Evolutionary conservation across 2,113 vertebrate species (phyloP), one percentile per base, ranked within the genome.

Genomic region (Corvus moneduloides): DNA sequence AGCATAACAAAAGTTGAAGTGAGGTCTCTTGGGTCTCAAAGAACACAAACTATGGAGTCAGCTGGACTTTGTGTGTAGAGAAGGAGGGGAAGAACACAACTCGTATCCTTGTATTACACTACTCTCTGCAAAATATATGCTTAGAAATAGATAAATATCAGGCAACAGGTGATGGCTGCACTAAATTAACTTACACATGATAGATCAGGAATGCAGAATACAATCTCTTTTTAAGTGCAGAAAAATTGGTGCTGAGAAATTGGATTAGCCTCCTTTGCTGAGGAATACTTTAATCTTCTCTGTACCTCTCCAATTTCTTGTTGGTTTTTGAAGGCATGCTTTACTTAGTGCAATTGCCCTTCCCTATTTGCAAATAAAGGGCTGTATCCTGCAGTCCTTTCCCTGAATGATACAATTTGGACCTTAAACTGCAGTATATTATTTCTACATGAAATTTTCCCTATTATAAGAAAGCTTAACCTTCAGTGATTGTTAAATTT

Each of bases 291-390:
- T 93, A 95, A 91, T 95, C 80, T 87, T 58, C 89, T 43, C 92
- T 48, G 27, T 43, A 64, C 49, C 49, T 86, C 67, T 88, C 81
- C 82, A 84, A 62, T 86, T 86, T 94, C 95, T 76, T 82, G 55
- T 80, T 64, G 48, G 66, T 84, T 89, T 96, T 87, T 49, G 41
- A 91, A 92, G 90, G 58, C 14, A 52, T 0, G 0, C 44, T 93
- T 90, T 92, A 27, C 76, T 90, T 61, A 89, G 41, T 22, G 5
- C n/a, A 66, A 78, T 68, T 22, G 37, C 83, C 90, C 86, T 92
- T 92, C 93, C 94, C 88, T 84, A 10, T 84, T 90, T 95, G 86
- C 88, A 95, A 95, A 95, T 81, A 95, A 35, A 94, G 48, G 20
- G 39, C 35, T 59, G 21, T 66, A 68, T 74, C 68, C 76, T 80